phyloP scores from a whole-genome alignment of 2,797 vertebrate species.

The Scleropages formosus region DNA sequence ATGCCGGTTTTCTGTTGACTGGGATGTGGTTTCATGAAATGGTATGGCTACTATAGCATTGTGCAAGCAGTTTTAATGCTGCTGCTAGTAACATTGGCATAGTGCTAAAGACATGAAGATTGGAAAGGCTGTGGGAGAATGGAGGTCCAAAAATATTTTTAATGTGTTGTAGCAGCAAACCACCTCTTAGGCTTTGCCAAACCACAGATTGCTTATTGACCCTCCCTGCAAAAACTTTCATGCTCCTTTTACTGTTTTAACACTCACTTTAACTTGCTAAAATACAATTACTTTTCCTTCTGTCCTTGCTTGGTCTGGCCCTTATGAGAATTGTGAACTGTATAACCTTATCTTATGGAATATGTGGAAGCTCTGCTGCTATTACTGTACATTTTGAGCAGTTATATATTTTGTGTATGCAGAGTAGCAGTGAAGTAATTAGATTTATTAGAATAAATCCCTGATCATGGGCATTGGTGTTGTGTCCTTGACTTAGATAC shows the following conservation, averaged over 20 bases:
- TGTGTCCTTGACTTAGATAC: background rate
- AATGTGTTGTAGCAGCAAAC: background rate
- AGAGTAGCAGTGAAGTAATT: no score
- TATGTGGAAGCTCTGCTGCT: no score
- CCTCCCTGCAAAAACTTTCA: background rate
- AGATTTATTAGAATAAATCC: no score
- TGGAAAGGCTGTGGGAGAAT: background rate
- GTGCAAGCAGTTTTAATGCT: background rate
- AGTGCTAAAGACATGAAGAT: background rate
- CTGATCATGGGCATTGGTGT: background rate
- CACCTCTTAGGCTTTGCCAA: background rate
- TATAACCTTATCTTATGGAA: no score
- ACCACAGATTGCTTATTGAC: background rate
- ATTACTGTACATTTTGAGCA: no score
- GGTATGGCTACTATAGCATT: background rate
- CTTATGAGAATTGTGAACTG: no score
- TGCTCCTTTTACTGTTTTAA: background rate
- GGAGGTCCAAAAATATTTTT: background rate
- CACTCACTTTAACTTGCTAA: no score
- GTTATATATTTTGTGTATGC: no score
- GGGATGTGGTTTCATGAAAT: background rate
- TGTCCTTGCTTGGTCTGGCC: background rate
- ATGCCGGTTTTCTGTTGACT: background rate
- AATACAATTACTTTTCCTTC: background rate
- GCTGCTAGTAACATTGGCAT: background rate